Evolutionary conservation across 1,140 invertebrate genomes (phyloP), one percentile per base, ranked within the genome.

Genomic region (Cyrtorhinus lividipennis): DNA sequence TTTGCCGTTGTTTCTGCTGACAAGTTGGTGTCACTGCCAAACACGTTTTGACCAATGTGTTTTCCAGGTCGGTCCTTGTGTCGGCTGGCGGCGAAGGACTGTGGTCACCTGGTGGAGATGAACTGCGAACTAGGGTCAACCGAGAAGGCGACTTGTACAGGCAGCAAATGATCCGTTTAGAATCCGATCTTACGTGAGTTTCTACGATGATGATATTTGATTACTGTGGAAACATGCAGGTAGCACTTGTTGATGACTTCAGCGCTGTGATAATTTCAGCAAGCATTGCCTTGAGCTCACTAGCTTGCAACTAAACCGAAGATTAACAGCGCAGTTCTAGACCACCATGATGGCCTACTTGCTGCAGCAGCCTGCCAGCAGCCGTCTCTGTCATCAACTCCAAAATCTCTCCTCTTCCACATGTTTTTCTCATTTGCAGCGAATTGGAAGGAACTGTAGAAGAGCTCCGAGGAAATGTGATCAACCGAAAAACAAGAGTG

Each of bases 361-460:
- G n/a, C n/a, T n/a, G n/a, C n/a, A n/a, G n/a, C n/a, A n/a, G n/a
- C n/a, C n/a, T n/a, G n/a, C n/a, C n/a, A n/a, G n/a, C n/a, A n/a
- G n/a, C n/a, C n/a, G n/a, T n/a, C n/a, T n/a, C n/a, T n/a, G n/a
- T n/a, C n/a, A n/a, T n/a, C n/a, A n/a, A n/a, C n/a, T n/a, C n/a
- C n/a, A n/a, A n/a, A n/a, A n/a, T 15, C 30, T 38, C 5, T 15
- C 30, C 15, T 8, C 30, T 38, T 38, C 30, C 5, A 38, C 61
- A 56, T 38, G 66, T 64, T 63, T 2, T 66, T 65, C 56, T 63
- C 58, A 56, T 66, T 70, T 69, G 56, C 69, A 87, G 91, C 68
- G 93, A 96, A 73, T 78, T 98, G 56, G 95, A 98, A 76, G 83
- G 84, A 24, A 92, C 90, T 2, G 94, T 98, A 1, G 95, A 98